Conservation (phyloP, 2,888 invertebrate species). For the Agrypnus murinus region DNA sequence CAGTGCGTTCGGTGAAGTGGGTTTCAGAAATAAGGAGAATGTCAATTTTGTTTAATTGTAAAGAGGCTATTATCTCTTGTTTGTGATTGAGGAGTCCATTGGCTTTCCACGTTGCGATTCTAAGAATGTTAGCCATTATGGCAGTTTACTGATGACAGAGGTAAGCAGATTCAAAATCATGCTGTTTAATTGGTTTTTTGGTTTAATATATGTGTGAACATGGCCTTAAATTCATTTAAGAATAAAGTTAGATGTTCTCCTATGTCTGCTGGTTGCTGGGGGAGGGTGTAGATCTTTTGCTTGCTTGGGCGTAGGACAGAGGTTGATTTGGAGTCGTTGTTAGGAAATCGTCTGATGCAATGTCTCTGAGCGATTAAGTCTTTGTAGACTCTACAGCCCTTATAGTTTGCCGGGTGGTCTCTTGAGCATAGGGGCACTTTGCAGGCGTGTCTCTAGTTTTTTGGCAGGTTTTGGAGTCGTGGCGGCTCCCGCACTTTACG, state of each 20-base stretch:
- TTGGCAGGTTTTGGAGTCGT: conserved; percentile 22
- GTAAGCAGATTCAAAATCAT: conserved; percentile 26
- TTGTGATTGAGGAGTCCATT: conserved; percentile 19
- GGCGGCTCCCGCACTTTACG: conserved; percentile 23
- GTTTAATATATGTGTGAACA: conserved; percentile 17
- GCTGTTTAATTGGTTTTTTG: conserved; percentile 38
- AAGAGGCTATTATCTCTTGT: conserved; percentile 12
- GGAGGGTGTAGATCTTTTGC: conserved; percentile 7
- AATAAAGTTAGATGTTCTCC: conserved; percentile 20
- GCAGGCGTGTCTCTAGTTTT: conserved; percentile 17
- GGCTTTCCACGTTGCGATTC: conserved; percentile 29
- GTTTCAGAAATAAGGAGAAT: conserved; percentile 25
- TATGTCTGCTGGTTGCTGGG: too few relatives aligned
- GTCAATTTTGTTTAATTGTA: conserved; percentile 27
- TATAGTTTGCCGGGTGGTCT: conserved; percentile 23
- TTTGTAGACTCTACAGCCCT: conserved; percentile 29
- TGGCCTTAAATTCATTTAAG: conserved; percentile 22
- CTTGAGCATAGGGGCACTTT: conserved; percentile 22
- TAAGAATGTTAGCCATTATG: conserved; percentile 15
- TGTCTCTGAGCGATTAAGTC: conserved; percentile 6
- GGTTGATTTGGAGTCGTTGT: background rate
- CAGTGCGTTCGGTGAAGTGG: conserved; percentile 15
- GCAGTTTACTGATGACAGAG: conserved; percentile 20
- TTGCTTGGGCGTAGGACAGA: conserved; percentile 11
- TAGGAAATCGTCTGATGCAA: background rate